phyloP scores from a whole-genome alignment of 2,888 invertebrate species.

The Caradrina clavipalpis region DNA sequence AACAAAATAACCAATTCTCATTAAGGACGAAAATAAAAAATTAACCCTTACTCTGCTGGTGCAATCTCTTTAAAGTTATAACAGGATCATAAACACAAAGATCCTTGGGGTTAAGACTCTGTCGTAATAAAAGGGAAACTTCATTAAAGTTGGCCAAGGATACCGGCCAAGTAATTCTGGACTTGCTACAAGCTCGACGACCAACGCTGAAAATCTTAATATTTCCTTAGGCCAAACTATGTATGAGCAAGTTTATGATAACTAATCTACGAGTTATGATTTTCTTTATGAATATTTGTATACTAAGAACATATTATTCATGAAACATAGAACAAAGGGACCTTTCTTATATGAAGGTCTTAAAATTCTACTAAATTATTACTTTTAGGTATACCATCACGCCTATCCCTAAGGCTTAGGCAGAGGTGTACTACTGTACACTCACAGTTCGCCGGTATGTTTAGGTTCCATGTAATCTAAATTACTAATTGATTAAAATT shows the following conservation, averaged over 20 bases:
- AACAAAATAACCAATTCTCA: slow-evolving; percentile 66
- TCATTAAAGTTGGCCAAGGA: slow-evolving; percentile 86
- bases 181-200: slow-evolving; percentile 68
- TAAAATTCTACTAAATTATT: slow-evolving; percentile 25
- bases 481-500: slow-evolving; percentile 16
- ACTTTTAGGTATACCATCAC: no score
- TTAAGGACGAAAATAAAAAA: slow-evolving; percentile 70
- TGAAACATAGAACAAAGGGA: slow-evolving; percentile 23
- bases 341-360: background rate
- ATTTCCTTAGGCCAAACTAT: slow-evolving; percentile 43
- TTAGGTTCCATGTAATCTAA: no score
- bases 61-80: slow-evolving; percentile 85
- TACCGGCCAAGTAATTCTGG: slow-evolving; percentile 79
- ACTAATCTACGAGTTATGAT: slow-evolving; percentile 23
- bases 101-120: slow-evolving; percentile 81
- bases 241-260: slow-evolving; percentile 39
- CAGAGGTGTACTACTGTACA: no score
- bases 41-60: slow-evolving; percentile 68
- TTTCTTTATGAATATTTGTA: slow-evolving; percentile 18
- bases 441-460: no score
- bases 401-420: no score
- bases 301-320: slow-evolving; percentile 6
- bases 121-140: slow-evolving; percentile 86
- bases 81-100: slow-evolving; percentile 86
- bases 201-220: slow-evolving; percentile 56